Base-by-base conservation (phyloP, 1,140 invertebrate genomes). In the Pachyrhynchus sulphureomaculatus region DNA sequence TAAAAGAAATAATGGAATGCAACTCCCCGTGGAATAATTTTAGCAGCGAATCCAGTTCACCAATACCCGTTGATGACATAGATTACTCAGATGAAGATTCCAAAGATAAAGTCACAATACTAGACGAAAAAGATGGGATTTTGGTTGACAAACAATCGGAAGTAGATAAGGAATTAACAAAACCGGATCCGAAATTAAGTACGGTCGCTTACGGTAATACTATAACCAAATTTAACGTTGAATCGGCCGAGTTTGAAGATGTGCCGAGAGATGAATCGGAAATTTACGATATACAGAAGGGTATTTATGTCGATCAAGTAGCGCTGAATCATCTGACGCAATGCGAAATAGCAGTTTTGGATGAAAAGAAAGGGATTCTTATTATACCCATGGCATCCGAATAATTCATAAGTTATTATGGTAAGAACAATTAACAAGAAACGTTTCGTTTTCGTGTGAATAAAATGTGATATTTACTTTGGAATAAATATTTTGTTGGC, bases 311-410 rank as follows among this genome's bases (percentile, higher is more conserved):
- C 12, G 21, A 47, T 47, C 44, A 47, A 32, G 21, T 24, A 5
- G 24, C 44, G 4, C 21, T 47, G n/a, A 29, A 32, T 21, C 21
- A 47, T 15, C 17, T 42, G 37, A 37, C 23, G 1, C 41, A 44
- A 20, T 44, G 41, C 21, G 41, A 44, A 6, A 18, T 39, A 21
- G 37, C 51, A 4, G 23, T 54, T 41, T 26, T 54, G 1, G 51
- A 54, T 15, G 51, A 54, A 42, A 54, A 54, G 26, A 41, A 54
- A 42, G 51, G 37, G 1, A 41, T 54, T 18, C 37, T 54, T 4
- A 54, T 54, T 5, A 20, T 54, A 15, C 51, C 51, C 21, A 9
- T 54, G 3, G 42, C 26, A 10, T 10, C 26, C 8, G 8, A 29
- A 29, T 29, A 6, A 6, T 29, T 29, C 8, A 8, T n/a, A n/a